Percentiles rank a stretch among this genome's conserved stretches.
phyloP scores from a whole-genome alignment of 2,113 vertebrate species.

The Xenus cinereus region DNA sequence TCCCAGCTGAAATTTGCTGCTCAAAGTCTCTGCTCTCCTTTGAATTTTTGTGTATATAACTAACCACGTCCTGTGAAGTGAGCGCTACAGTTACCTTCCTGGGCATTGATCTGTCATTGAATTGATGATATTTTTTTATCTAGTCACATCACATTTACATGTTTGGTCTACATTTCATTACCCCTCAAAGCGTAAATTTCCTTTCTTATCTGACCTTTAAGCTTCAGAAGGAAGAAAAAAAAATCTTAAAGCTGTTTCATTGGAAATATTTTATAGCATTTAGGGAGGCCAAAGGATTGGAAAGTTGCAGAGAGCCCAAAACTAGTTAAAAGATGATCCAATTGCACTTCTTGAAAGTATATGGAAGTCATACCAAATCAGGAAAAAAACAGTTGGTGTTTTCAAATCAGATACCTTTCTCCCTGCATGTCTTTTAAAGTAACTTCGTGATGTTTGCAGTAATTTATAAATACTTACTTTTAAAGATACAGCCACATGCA shows the following conservation, averaged over 20 bases:
- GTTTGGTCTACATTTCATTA: not conserved
- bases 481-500: not conserved
- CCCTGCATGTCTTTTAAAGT: not conserved
- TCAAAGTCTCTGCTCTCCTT: not conserved
- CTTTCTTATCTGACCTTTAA: not conserved
- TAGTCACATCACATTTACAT: not conserved
- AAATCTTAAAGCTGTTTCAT: not conserved
- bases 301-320: not conserved
- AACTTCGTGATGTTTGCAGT: not conserved
- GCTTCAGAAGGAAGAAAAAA: rapidly evolving
- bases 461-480: not conserved
- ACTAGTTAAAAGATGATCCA: not conserved
- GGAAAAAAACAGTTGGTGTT: not conserved
- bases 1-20: not conserved
- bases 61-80: not conserved
- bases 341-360: not conserved
- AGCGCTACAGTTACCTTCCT: not conserved
- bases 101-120: not conserved
- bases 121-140: not conserved
- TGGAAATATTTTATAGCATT: not conserved
- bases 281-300: not conserved
- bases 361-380: not conserved
- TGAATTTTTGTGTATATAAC: not conserved
- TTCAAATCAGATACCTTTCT: not conserved
- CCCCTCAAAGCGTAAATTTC: not conserved